Conservation (phyloP, 2,113 vertebrate species). For the Calidris pygmaea region DNA sequence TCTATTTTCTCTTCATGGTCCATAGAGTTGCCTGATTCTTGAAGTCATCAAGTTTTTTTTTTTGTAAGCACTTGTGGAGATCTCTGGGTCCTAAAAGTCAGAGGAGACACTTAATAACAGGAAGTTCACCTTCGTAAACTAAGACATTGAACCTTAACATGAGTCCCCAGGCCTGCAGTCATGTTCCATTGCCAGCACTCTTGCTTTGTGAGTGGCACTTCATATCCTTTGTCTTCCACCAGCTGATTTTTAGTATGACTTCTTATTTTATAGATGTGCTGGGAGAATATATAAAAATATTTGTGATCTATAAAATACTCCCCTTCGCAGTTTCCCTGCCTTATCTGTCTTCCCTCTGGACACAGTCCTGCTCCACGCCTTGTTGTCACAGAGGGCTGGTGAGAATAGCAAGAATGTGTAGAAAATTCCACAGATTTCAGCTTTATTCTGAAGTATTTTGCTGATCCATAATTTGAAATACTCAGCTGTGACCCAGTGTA, state of each 20-base stretch:
- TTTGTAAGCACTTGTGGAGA: rapidly evolving
- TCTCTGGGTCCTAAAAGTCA: background rate
- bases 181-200: background rate
- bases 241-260: background rate
- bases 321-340: background rate
- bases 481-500: background rate
- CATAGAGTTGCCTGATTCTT: background rate
- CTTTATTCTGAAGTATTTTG: background rate
- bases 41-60: background rate
- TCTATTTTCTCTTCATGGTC: background rate
- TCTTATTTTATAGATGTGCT: background rate
- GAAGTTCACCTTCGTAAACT: rapidly evolving
- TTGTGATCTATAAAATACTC: background rate
- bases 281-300: background rate
- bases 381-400: background rate
- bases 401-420: background rate
- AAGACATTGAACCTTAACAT: background rate
- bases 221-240: background rate
- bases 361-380: background rate
- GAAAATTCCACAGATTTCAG: background rate
- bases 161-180: background rate
- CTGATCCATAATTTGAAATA: background rate
- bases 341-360: background rate
- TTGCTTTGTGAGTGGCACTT: background rate
- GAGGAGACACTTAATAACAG: background rate